phyloP scores from a whole-genome alignment of 2,113 vertebrate species.

The Natator depressus region DNA sequence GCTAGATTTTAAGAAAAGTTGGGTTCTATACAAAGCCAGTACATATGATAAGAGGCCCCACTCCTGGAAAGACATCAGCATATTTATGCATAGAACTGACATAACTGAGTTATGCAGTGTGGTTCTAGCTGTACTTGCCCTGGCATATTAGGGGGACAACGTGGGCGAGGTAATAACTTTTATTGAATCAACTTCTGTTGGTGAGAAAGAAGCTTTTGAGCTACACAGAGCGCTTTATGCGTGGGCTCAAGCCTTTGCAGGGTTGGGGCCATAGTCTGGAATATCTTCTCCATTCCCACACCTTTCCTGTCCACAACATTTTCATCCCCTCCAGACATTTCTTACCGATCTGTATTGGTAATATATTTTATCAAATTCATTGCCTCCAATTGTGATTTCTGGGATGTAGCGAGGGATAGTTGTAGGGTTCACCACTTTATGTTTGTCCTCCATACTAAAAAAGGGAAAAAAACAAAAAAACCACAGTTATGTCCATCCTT shows the following conservation, averaged over 20 bases:
- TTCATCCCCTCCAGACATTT: not conserved
- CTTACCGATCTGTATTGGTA: constrained; percentile 80
- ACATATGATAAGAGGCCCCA: not conserved
- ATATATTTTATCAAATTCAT: constrained; percentile 78
- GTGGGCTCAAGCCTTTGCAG: not conserved
- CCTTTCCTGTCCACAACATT: not conserved
- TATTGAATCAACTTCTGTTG: not conserved
- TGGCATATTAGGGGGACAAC: not conserved
- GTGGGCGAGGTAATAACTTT: not conserved
- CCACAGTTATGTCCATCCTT: not conserved
- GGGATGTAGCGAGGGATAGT: constrained; percentile 85
- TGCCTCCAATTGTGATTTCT: constrained; percentile 87
- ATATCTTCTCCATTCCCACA: not conserved
- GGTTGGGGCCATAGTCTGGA: not conserved
- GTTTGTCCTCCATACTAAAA: constrained; percentile 86
- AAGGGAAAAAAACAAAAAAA: not conserved
- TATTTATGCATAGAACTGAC: not conserved
- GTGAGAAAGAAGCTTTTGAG: not conserved
- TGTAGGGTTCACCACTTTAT: constrained; percentile 67
- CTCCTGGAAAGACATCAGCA: not conserved
- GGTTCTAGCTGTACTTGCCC: fast-evolving
- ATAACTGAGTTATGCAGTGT: not conserved
- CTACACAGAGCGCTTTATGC: not conserved
- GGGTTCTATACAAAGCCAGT: not conserved
- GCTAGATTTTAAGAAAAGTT: not conserved